Conservation (phyloP, 2,888 invertebrate species). For the Taphrorychus bicolor region DNA sequence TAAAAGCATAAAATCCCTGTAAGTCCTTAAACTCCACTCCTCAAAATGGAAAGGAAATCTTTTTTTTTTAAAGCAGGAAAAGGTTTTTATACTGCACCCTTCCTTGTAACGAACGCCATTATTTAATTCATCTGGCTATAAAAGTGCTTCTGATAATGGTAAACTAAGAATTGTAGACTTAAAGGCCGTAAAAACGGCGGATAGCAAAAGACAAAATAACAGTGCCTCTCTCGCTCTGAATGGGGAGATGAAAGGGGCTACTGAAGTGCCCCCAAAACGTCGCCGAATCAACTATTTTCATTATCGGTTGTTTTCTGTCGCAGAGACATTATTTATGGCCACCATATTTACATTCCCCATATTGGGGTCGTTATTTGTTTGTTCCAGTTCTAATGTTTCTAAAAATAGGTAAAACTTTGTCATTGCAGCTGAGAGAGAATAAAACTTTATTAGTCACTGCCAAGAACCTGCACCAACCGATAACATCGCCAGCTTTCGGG, state of each 20-base stretch:
- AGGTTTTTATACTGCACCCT: background rate
- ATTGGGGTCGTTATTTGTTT: constrained; percentile 19
- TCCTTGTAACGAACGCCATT: background rate
- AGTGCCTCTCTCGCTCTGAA: constrained; percentile 11
- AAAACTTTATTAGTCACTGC: constrained; percentile 1
- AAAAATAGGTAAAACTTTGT: background rate
- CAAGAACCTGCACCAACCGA: background rate
- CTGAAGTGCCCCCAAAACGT: constrained; percentile 34
- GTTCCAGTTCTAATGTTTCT: constrained; percentile 19
- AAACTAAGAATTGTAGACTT: constrained; percentile 5
- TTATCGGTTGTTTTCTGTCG: constrained; percentile 53
- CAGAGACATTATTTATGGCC: constrained; percentile 49
- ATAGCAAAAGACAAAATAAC: constrained; percentile 27
- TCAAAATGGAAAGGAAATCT: background rate
- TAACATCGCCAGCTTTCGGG: background rate
- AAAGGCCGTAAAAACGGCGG: constrained; percentile 21
- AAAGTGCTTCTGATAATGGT: background rate
- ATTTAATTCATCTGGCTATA: background rate
- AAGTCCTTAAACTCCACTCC: background rate
- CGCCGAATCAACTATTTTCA: constrained; percentile 50
- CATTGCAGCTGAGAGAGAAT: background rate
- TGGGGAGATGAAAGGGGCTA: constrained; percentile 13
- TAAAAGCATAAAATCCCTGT: background rate
- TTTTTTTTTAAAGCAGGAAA: background rate
- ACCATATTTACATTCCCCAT: constrained; percentile 46